Base-by-base conservation (phyloP, 1,140 invertebrate species). In the Zophobas morio region DNA sequence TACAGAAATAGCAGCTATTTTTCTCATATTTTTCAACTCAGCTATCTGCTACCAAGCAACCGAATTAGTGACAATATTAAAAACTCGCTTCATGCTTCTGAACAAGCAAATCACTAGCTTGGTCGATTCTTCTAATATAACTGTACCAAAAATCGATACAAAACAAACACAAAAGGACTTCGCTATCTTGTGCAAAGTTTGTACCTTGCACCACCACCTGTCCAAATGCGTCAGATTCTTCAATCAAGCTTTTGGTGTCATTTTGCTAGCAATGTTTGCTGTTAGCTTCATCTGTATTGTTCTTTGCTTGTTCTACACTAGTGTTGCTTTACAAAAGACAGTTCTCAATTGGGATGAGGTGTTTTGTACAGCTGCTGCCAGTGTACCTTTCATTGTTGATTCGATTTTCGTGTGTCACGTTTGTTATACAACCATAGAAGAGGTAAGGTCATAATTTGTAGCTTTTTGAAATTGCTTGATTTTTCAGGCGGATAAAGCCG, bases 231-330 rank as follows among this genome's bases (percentile, higher is more conserved):
- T 77, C n/a, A 78, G 78, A 51, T 8, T 75, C 8, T 72, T 78
- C 40, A 81, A 81, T 71, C 53, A 78, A 36, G 60, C 36, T 37
- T 80, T 80, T 32, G 80, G 80, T 1, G 46, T 79, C 8, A 66
- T 57, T 37, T 56, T 81, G 32, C 6, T 80, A 2, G 37, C 78
- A 39, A 63, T 56, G 32, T 81, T 81, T 70, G 70, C 63, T 2
- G 60, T 76, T 6, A 75, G 56, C 53, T 81, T 81, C 46, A 49
- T 79, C 6, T 49, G 71, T 0, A 76, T 74, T 46, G 39, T 60
- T 2, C 32, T 74, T 42, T 32, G 20, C 1, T 39, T 74, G 0
- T 74, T 57, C 32, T 60, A 34, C 35, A 46, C 4, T 35, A 40
- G 49, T 39, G 72, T 34, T 37, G 4, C 20, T 4, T 34, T 56